Base-by-base conservation (phyloP, 1,140 invertebrate species). In the Brachionus calyciflorus region DNA sequence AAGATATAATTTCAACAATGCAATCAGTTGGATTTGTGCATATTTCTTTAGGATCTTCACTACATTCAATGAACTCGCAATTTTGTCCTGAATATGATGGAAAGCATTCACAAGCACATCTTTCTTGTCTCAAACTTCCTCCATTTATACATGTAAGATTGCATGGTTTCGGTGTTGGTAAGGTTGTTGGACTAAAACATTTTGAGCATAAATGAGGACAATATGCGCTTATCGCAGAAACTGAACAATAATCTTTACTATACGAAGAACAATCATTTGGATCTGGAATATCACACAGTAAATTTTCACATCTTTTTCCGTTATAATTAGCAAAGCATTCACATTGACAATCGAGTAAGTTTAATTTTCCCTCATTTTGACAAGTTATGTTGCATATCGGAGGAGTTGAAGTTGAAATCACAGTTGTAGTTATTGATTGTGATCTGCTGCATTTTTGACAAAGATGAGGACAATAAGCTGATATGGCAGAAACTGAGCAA, bases 191-290 rank as follows among this genome's bases (percentile, higher is more conserved):
- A n/a, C n/a, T n/a, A n/a, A n/a, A n/a, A n/a, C 53, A 55, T 55
- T 55, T 55, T 17, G 33, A 33, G 10, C 53, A 55, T 26, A 55
- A 55, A 55, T 55, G 53, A 10, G 53, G 53, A 55, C 53, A 55
- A n/a, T 55, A 55, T 0, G n/a, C 2, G 5, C n/a, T 28, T 55
- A 55, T 55, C 10, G 28, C 53, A 28, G 12, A 12, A 14, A 55
- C 33, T 6, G 24, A 28, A 33, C 53, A 55, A 55, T 14, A 55
- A 3, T 55, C 53, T 5, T n/a, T n/a, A n/a, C n/a, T n/a, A n/a
- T n/a, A n/a, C n/a, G n/a, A n/a, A n/a, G n/a, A n/a, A n/a, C n/a
- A n/a, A n/a, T n/a, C n/a, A n/a, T n/a, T n/a, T n/a, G n/a, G n/a
- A n/a, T n/a, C n/a, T n/a, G n/a, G n/a, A n/a, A n/a, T n/a, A n/a